Percentiles rank a stretch among this genome's conserved stretches.
These are phyloP conservation scores for Odocoileus hemionus DNA, from an alignment of 2,113 vertebrate species.

Conservation along the genomic window DNA sequence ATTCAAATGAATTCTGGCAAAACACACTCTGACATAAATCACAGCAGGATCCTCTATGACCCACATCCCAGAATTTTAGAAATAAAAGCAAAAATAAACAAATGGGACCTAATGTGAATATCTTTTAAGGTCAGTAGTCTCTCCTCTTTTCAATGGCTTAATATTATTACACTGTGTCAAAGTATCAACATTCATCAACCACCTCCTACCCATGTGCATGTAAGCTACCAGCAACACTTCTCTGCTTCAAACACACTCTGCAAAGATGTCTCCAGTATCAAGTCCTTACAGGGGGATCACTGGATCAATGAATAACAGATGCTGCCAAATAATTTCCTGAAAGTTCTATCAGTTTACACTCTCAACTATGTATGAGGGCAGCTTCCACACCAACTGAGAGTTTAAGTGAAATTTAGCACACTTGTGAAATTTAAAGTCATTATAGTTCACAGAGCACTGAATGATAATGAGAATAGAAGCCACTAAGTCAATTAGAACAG, in stretches of 20 bases:
- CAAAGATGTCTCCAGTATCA: background rate
- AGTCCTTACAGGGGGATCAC: background rate
- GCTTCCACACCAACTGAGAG: accelerated
- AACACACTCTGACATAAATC: too few species aligned
- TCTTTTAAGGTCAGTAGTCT: background rate
- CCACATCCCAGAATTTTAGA: too few species aligned
- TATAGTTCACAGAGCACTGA: background rate
- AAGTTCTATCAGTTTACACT: background rate
- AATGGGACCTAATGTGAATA: too few species aligned
- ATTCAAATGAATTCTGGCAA: too few species aligned
- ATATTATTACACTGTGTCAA: background rate
- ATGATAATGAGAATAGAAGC: background rate
- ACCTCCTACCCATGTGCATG: too few species aligned
- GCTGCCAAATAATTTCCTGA: background rate
- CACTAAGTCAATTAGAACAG: background rate
- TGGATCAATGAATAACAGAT: background rate
- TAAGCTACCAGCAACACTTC: background rate
- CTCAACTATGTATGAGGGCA: background rate
- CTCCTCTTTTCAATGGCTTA: background rate
- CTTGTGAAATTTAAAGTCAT: background rate
- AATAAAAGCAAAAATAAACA: too few species aligned
- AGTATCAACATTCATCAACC: background rate
- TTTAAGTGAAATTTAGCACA: background rate
- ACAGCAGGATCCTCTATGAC: too few species aligned
- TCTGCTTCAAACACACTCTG: background rate